These are phyloP conservation scores for Uloborus plumipes DNA, from an alignment of 2,888 invertebrate genomes.

Conservation along the genomic window DNA sequence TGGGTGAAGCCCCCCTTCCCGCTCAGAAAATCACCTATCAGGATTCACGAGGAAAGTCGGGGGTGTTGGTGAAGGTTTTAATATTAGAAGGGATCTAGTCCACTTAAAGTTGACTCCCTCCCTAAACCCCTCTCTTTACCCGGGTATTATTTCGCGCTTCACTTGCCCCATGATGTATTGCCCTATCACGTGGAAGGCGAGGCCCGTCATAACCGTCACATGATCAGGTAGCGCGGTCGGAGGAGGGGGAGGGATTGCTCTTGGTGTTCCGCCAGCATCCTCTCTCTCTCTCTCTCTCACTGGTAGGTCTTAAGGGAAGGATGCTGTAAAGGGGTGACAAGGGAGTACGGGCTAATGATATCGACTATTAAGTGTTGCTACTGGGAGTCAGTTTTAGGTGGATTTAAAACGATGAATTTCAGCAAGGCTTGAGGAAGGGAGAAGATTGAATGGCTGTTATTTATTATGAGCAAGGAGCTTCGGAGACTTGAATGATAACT, in stretches of 20 bases:
- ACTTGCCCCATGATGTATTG: conserved; percentile 55
- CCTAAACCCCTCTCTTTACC: conserved; percentile 8
- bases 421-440: conserved; percentile 17
- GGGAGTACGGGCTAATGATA: conserved; percentile 42
- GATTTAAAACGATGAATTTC: conserved; percentile 46
- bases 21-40: conserved; percentile 44
- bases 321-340: conserved; percentile 1
- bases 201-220: conserved; percentile 54
- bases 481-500: no score
- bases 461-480: conserved; percentile 21
- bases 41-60: conserved; percentile 32
- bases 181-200: conserved; percentile 53
- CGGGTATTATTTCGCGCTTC: conserved; percentile 57
- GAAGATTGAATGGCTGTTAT: conserved; percentile 23
- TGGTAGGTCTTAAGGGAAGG: not conserved
- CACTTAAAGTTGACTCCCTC: conserved; percentile 59
- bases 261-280: conserved; percentile 25
- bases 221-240: conserved; percentile 16
- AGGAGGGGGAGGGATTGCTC: conserved; percentile 18
- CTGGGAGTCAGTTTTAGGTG: conserved; percentile 28
- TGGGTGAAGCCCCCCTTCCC: not conserved
- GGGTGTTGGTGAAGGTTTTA: conserved; percentile 52
- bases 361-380: conserved; percentile 59
- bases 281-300: conserved; percentile 4
- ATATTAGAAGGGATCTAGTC: conserved; percentile 47